Evolutionary conservation across 1,140 invertebrate species (phyloP), one percentile per base, ranked within the genome.

Genomic region (Melanaphis sacchari): DNA sequence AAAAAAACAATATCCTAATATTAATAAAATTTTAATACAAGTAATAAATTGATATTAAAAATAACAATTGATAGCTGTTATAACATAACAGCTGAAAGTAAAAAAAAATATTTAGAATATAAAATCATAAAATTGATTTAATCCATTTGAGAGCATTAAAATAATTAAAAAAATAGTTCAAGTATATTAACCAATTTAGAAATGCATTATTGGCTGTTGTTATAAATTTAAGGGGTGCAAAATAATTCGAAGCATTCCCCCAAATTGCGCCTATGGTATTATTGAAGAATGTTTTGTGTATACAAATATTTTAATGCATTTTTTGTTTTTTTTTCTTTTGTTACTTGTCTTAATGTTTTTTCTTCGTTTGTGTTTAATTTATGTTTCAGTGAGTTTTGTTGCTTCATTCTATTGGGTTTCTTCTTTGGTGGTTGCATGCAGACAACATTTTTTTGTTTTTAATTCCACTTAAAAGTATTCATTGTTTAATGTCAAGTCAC

Each of bases 341-440:
- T 52, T 43, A 91, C 66, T 18, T n/a, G 43, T 92, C 41, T 41
- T 92, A 92, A 92, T 92, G 41, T 92, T 81, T 92, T 92, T 82
- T 92, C 66, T 92, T 92, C 66, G 90, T 82, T 82, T 92, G 90
- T 92, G 46, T 49, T 92, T 92, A 92, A 90, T 66, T 92, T 76
- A 82, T 93, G 91, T 93, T 93, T 93, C 91, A 93, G 91, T 93
- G 91, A 93, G 91, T 93, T 92, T 93, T 93, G 91, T 93, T 84
- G 91, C 91, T 93, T 93, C 91, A 54, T 92, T 92, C 90, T 92
- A 92, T 85, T 93, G 91, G 91, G 91, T 93, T 93, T 84, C 91
- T 93, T 93, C 91, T 93, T 93, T 93, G 76, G 43, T 93, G 91
- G 91, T 93, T 93, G 91, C 91, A 93, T 93, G 91, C 91, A 93